phyloP scores from a whole-genome alignment of 2,888 invertebrate genomes.

The Amphipyra tragopoginis region DNA sequence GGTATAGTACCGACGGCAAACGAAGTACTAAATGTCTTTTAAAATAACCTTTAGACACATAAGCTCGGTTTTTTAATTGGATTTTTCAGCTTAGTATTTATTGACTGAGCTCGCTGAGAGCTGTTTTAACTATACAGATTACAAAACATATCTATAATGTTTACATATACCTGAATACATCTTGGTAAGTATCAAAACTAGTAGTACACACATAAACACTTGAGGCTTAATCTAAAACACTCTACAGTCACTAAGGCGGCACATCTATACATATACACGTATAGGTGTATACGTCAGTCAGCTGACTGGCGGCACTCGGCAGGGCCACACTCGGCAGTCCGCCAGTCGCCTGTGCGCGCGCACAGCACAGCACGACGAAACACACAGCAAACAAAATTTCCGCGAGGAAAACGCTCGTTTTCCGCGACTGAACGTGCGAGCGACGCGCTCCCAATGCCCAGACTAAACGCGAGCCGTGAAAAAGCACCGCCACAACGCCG shows the following conservation, averaged over 20 bases:
- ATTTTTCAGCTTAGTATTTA: no score
- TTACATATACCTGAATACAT: constrained; percentile 28
- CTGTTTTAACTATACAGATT: not conserved
- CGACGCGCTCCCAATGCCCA: constrained; percentile 89
- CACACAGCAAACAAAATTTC: constrained; percentile 79
- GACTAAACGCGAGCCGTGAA: constrained; percentile 90
- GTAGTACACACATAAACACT: constrained; percentile 35
- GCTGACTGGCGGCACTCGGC: constrained; percentile 57
- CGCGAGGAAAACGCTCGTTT: constrained; percentile 86
- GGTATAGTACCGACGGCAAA: constrained; percentile 26
- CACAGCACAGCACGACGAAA: constrained; percentile 74
- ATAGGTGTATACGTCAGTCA: constrained; percentile 60
- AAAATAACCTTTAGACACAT: not conserved
- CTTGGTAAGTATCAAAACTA: constrained; percentile 7
- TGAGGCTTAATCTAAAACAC: constrained; percentile 42
- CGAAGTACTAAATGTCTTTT: not conserved
- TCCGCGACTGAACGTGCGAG: constrained; percentile 89
- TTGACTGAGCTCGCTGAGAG: not conserved
- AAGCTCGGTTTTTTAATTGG: not conserved
- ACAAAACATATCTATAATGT: constrained; percentile 13
- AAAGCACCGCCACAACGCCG: constrained; percentile 90
- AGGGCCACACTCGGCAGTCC: constrained; percentile 56
- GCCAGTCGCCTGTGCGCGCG: constrained; percentile 76
- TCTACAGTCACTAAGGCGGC: constrained; percentile 60
- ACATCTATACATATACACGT: constrained; percentile 44